Conservation (phyloP, 2,888 invertebrate genomes). For the Stenichneumon culpator region DNA sequence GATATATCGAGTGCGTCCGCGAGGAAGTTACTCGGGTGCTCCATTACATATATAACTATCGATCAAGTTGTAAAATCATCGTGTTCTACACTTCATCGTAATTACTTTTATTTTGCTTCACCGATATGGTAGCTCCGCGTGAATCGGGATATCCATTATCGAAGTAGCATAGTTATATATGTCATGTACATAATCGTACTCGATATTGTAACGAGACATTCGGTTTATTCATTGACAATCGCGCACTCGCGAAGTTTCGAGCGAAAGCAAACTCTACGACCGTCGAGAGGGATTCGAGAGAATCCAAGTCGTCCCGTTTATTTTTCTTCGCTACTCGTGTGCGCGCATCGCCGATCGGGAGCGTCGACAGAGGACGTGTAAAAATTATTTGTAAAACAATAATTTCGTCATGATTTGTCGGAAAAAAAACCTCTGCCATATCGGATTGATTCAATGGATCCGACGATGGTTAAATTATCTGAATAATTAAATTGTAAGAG, state of each 20-base stretch:
- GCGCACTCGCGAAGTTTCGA: conserved; percentile 27
- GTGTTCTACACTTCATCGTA: conserved; percentile 44
- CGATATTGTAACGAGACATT: conserved; percentile 37
- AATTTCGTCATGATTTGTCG: conserved; percentile 53
- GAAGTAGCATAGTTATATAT: conserved; percentile 48
- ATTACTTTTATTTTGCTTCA: conserved; percentile 62
- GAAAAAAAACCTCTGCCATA: conserved; percentile 47
- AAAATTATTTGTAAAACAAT: conserved; percentile 45
- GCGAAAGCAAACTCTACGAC: conserved; percentile 1
- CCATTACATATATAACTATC: conserved; percentile 56
- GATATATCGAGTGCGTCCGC: conserved; percentile 49
- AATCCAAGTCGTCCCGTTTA: conserved; percentile 4
- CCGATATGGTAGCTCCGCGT: conserved; percentile 58
- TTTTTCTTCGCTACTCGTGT: conserved; percentile 31
- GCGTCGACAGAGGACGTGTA: conserved; percentile 41
- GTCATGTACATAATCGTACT: conserved; percentile 17
- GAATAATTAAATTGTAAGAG: conserved; percentile 36
- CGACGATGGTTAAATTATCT: conserved; percentile 42
- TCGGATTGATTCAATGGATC: conserved; percentile 53
- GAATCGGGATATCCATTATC: conserved; percentile 8
- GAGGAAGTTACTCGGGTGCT: conserved; percentile 60
- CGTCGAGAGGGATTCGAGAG: background rate
- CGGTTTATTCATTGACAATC: conserved; percentile 54
- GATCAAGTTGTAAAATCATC: conserved; percentile 49
- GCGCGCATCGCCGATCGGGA: conserved; percentile 1